Evolutionary conservation across 2,888 invertebrate genomes (phyloP).

Genomic region (Antheraea assamensis): DNA sequence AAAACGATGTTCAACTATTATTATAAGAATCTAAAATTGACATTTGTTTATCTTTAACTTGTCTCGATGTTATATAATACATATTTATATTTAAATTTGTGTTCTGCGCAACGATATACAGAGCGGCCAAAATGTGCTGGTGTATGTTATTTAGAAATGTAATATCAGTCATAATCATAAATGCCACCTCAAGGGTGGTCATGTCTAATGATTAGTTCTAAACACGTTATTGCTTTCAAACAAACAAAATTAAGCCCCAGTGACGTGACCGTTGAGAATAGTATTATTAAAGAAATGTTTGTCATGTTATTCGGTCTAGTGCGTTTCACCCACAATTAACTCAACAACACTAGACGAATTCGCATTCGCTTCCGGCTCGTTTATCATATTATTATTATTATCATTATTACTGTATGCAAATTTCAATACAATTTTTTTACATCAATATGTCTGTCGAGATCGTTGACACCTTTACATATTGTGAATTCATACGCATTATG

Average conservation of each 20-base stretch:
- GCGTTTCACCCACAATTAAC: neutral
- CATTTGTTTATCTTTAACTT: no score
- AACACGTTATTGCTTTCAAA: no score
- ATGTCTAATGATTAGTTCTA: no score
- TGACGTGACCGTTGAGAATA: neutral
- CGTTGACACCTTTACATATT: constrained; percentile 1
- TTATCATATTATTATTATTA: neutral
- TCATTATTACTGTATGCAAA: neutral
- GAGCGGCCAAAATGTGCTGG: no score
- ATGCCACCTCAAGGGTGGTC: no score
- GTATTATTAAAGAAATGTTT: neutral
- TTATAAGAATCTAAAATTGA: no score
- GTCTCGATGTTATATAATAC: no score
- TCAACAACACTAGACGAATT: neutral
- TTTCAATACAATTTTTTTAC: neutral
- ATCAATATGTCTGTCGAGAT: neutral
- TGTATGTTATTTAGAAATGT: no score
- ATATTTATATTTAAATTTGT: no score
- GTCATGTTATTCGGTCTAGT: neutral
- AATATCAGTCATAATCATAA: no score
- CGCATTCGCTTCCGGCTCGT: neutral
- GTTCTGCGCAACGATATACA: no score
- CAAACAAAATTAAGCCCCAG: neutral
- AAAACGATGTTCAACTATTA: no score
- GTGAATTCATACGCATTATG: neutral